These are phyloP conservation scores for Diceros bicornis DNA, from an alignment of 2,797 vertebrate species.

Conservation along the genomic window DNA sequence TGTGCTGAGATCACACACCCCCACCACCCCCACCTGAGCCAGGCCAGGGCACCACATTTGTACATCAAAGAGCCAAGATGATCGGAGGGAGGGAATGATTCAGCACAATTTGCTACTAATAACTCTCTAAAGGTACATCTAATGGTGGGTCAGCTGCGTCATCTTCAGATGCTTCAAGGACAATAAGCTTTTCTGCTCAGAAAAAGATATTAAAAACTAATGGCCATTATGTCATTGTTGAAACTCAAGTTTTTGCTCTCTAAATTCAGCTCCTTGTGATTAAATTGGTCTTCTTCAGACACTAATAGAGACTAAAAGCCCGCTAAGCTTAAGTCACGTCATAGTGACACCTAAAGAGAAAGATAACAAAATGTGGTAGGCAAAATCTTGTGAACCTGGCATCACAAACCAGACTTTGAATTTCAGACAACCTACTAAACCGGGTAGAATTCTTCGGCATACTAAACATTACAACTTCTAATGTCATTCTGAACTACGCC, in stretches of 20 bases:
- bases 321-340: background rate
- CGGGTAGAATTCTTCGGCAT: background rate
- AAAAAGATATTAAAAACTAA: background rate
- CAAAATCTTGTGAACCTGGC: background rate
- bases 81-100: background rate
- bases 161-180: background rate
- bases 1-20: background rate
- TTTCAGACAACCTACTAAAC: background rate
- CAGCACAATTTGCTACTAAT: background rate
- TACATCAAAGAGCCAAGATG: background rate
- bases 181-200: background rate
- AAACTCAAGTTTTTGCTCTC: background rate
- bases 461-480: background rate
- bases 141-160: background rate
- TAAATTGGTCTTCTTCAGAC: background rate
- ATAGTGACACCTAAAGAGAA: background rate
- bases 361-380: background rate
- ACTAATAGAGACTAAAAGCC: background rate
- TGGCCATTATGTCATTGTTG: background rate
- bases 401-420: conserved; percentile 24
- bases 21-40: background rate
- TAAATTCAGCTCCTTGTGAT: background rate
- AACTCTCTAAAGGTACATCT: background rate
- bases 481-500: background rate
- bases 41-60: background rate